These are phyloP conservation scores for Mesembrinibis cayennensis DNA, from an alignment of 2,113 vertebrate species.

Conservation along the genomic window DNA sequence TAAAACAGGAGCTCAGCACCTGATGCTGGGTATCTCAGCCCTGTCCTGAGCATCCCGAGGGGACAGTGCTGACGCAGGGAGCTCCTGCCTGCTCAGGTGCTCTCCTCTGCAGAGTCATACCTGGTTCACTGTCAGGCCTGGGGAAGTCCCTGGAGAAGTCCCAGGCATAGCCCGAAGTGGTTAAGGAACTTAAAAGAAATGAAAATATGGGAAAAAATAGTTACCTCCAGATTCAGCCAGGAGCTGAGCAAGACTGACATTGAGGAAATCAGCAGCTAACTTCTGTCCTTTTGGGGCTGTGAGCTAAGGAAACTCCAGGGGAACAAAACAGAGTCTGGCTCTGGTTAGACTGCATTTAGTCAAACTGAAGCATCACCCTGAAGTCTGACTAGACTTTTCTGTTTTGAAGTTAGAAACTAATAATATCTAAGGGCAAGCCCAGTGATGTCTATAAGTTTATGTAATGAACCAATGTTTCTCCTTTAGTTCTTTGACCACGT, in stretches of 20 bases:
- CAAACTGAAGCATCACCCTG: background rate
- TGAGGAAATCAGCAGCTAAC: background rate
- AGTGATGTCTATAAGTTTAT: background rate
- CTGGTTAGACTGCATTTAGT: background rate
- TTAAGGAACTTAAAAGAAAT: background rate
- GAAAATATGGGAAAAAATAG: background rate
- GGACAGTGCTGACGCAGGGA: background rate
- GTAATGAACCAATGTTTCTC: background rate
- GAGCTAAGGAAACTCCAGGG: background rate
- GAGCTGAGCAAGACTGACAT: background rate
- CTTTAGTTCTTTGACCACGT: slow-evolving; percentile 93
- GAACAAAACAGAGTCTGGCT: background rate
- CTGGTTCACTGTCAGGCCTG: background rate
- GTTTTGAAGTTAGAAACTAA: background rate
- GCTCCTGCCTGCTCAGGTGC: background rate
- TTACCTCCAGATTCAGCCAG: background rate
- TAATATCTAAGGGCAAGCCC: background rate
- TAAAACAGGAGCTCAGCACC: background rate
- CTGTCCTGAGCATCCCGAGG: background rate
- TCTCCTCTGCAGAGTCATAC: background rate
- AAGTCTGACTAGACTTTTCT: background rate
- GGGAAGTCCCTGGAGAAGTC: background rate
- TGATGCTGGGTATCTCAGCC: background rate
- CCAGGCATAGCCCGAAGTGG: background rate
- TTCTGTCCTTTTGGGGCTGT: background rate